These are phyloP conservation scores for Hydroisotoma schaefferi DNA, from an alignment of 2,888 invertebrate species.

Conservation along the genomic window DNA sequence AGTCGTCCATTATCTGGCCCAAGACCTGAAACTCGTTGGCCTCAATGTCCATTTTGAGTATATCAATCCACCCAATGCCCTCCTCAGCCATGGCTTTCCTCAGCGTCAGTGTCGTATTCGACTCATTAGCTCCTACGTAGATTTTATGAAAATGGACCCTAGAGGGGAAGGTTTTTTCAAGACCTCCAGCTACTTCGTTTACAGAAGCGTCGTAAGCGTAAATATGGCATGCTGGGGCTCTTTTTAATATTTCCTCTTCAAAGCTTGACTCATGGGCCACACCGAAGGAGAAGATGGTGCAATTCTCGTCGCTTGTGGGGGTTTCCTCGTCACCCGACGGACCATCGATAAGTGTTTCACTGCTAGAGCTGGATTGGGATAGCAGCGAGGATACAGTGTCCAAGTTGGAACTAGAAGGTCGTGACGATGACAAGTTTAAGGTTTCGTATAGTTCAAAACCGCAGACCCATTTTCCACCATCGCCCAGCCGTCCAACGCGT, in stretches of 20 bases:
- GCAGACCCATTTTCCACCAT: constrained; percentile 32
- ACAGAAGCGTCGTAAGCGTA: neutral
- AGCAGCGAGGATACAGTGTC: no score
- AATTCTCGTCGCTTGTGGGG: no score
- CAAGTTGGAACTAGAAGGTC: no score
- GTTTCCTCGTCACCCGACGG: no score
- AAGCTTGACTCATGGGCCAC: constrained; percentile 1
- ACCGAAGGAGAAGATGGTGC: constrained; percentile 28
- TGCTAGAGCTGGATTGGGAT: no score
- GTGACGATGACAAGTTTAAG: no score
- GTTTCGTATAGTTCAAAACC: constrained; percentile 22
- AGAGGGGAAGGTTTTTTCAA: constrained; percentile 13
- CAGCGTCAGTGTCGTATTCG: constrained; percentile 17
- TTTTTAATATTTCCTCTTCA: neutral
- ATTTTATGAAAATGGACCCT: constrained; percentile 21
- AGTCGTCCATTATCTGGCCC: constrained; percentile 6
- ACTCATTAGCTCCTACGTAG: constrained; percentile 10
- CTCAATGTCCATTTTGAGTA: constrained; percentile 34
- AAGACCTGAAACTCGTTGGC: constrained; percentile 20
- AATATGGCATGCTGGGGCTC: neutral
- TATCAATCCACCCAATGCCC: constrained; percentile 24
- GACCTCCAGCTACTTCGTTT: neutral
- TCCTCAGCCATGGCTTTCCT: constrained; percentile 15
- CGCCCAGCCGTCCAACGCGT: constrained; percentile 26
- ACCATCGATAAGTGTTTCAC: no score